Conservation (phyloP, 2,113 vertebrate species). For the Athene noctua region DNA sequence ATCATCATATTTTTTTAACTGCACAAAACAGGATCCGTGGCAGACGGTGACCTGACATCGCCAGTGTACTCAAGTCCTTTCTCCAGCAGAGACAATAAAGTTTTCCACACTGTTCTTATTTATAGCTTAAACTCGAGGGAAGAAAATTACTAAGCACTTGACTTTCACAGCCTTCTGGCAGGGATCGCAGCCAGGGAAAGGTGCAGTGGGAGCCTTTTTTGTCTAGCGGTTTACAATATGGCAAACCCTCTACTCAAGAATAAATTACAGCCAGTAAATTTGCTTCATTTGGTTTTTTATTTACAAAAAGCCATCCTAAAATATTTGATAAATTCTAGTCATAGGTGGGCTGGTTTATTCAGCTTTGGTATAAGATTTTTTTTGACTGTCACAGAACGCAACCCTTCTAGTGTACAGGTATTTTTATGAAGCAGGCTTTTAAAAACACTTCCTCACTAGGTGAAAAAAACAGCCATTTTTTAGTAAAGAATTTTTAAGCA, state of each 20-base stretch:
- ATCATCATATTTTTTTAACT: neutral
- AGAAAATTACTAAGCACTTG: neutral
- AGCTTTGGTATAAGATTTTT: neutral
- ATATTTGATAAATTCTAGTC: neutral
- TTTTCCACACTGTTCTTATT: neutral
- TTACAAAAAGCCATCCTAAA: neutral
- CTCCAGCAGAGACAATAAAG: neutral
- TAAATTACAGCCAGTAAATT: neutral
- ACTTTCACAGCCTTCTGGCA: neutral
- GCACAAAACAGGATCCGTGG: neutral
- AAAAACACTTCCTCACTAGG: neutral
- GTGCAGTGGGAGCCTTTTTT: neutral
- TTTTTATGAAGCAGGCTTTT: neutral
- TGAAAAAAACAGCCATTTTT: constrained; percentile 7
- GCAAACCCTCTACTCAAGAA: neutral
- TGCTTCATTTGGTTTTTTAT: neutral
- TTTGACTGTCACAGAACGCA: neutral
- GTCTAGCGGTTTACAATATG: neutral
- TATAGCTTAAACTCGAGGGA: neutral
- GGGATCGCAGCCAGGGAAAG: neutral
- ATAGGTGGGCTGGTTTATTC: neutral
- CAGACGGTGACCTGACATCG: rapidly evolving
- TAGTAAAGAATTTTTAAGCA: constrained; percentile 15
- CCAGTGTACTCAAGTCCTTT: neutral
- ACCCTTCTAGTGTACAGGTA: neutral